Base-by-base conservation (phyloP, 2,888 invertebrate genomes). In the Cremastinae sp. region DNA sequence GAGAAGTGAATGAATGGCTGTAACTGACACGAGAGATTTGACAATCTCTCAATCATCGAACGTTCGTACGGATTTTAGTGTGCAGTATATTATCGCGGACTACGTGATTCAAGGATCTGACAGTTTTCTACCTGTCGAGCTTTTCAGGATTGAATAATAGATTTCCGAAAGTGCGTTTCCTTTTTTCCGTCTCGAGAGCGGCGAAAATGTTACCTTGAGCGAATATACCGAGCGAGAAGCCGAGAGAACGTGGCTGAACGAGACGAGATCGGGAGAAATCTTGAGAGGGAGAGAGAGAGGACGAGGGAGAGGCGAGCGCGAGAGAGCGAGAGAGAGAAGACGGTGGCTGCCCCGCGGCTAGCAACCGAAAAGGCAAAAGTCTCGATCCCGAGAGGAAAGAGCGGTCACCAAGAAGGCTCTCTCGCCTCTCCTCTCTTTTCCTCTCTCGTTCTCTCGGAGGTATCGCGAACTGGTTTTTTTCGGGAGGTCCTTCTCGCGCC, bases 331-430 rank as follows among this genome's bases (percentile, higher is more conserved):
- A 43, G 64, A 66, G 82, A 79, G 37, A 78, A 79, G 80, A 81
- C 82, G 81, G 82, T 72, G 77, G 81, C 80, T 82, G 81, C 85
- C 86, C 87, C 80, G 86, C 82, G 86, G 87, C 87, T 86, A 85
- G 83, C 82, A 86, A 84, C 87, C 85, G 85, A 86, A 86, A 87
- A 86, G 87, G 87, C 83, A 83, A 85, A 84, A 83, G 70, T 77
- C 77, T 77, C 66, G 69, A 74, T 77, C 77, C 61, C 74, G 55
- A 62, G 62, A 65, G 55, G 49, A 47, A 47, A 59, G 49, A 64
- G 41, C 77, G 70, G 70, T 65, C 70, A 70, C 65, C 61, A 68
- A 65, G 65, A 76, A 74, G 4, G 8, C 51, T 51, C n/a, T 55
- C 37, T 18, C 49, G 35, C 39, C 51, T 14, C 47, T 16, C 18